Evolutionary conservation across 2,888 invertebrate species (phyloP), one percentile per base, ranked within the genome.

Genomic region (Hypsopygia costalis): DNA sequence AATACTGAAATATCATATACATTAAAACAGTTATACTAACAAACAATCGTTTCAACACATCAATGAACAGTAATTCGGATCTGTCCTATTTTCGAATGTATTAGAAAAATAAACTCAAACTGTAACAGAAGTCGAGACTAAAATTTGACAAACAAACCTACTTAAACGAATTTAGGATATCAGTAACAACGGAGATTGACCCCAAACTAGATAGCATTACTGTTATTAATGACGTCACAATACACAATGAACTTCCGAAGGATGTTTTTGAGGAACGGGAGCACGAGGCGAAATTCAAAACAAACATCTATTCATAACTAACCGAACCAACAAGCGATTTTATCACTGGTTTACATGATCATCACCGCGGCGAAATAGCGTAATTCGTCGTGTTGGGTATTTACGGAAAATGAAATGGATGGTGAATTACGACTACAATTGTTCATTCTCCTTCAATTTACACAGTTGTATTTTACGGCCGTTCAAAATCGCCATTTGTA

Each of bases 281-380:
- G 64, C 72, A 72, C 72, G 71, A 69, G 72, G 65, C 70, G 53
- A 51, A 56, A 61, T 54, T 42, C 61, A 67, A 59, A 69, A 67
- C 63, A 69, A 64, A 65, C 69, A 57, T 46, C 59, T 67, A 68
- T 69, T 69, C 62, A 25, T 25, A 25, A 25, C 6, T 6, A 25
- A 25, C 8, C 1, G 7, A 25, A 16, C 16, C 16, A 16, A 16
- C 3, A 16, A 2, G 4, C 4, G 16, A 16, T 16, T 16, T 8
- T 30, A 30, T 37, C 36, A 30, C 16, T 30, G 25, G n/a, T 25
- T 25, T 25, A 8, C 25, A n/a, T 25, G 25, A 25, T 28, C 36
- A 37, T 37, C 30, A 30, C 29, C 11, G 22, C 36, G 29, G 30
- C 9, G 36, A 37, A 37, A 22, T 37, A 30, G 30, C 16, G 20